Evolutionary conservation across 2,113 vertebrate species (phyloP).

Genomic region (Epinephelus moara): DNA sequence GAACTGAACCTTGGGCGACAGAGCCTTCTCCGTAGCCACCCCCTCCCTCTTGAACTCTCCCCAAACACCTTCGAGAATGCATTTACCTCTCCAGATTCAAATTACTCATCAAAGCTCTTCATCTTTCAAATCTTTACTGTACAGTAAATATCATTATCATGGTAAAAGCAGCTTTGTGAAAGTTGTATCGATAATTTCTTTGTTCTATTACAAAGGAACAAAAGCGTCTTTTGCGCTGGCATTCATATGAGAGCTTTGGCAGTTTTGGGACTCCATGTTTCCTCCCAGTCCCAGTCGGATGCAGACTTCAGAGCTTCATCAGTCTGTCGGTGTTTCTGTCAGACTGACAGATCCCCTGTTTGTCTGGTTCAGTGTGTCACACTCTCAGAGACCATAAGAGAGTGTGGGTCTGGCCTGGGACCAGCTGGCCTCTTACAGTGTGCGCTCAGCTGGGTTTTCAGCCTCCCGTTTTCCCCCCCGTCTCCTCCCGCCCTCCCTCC

Average conservation of each 20-base stretch:
- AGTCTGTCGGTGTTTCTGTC: background rate
- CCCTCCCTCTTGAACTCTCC: too few species aligned
- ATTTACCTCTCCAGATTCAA: too few species aligned
- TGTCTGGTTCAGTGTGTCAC: conserved; percentile 27
- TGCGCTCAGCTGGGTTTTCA: conserved; percentile 54
- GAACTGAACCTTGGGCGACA: too few species aligned
- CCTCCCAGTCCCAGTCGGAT: background rate
- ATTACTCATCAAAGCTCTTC: too few species aligned
- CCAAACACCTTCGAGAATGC: too few species aligned
- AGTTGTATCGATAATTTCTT: background rate
- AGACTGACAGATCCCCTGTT: conserved; percentile 9
- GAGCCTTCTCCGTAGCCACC: too few species aligned
- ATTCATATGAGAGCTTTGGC: background rate
- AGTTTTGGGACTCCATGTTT: background rate
- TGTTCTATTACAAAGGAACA: background rate
- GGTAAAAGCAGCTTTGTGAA: background rate
- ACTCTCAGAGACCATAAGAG: conserved; percentile 12
- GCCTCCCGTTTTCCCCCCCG: background rate
- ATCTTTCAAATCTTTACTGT: too few species aligned
- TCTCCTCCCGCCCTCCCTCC: background rate
- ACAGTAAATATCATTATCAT: background rate
- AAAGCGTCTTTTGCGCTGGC: background rate
- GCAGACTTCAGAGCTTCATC: background rate
- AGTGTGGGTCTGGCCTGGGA: conserved; percentile 34
- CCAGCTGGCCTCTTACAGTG: conserved; percentile 52